Conservation (phyloP, 2,113 vertebrate genomes). For the Rhynchomys soricoides region DNA sequence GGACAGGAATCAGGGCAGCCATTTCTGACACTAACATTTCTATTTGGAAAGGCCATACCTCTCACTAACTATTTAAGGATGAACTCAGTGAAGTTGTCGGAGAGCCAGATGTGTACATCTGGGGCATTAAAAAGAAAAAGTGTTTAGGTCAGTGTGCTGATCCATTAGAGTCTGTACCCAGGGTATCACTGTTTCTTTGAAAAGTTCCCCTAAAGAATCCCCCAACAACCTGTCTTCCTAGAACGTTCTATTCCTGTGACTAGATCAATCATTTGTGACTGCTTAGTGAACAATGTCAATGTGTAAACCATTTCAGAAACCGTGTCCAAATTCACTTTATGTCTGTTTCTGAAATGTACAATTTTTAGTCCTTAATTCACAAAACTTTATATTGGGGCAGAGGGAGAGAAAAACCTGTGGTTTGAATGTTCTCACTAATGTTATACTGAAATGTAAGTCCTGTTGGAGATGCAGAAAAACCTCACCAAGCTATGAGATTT, state of each 20-base stretch:
- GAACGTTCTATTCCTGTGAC: accelerated
- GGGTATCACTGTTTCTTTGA: slow-evolving; percentile 93
- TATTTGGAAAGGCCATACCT: not conserved
- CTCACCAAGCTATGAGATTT: not conserved
- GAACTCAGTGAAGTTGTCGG: not conserved
- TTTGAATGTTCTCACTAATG: not conserved
- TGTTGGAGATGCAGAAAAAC: accelerated
- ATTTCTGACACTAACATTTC: not conserved
- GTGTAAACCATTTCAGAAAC: not conserved
- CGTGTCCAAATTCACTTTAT: accelerated
- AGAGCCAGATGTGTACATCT: not conserved
- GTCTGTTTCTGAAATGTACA: not conserved
- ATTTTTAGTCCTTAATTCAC: too few species aligned
- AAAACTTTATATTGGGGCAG: not conserved
- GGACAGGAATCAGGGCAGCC: not conserved
- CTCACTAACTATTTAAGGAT: not conserved
- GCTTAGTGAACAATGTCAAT: accelerated
- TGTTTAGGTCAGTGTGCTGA: slow-evolving; percentile 90
- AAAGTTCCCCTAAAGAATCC: slow-evolving; percentile 89
- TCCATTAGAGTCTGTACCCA: slow-evolving; percentile 92
- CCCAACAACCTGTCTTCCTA: accelerated
- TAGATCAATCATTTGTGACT: accelerated
- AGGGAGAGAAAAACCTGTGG: too few species aligned
- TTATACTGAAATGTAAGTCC: not conserved
- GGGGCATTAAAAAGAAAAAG: not conserved